These are phyloP conservation scores for Philonicus albiceps DNA, from an alignment of 2,888 invertebrate genomes.

Conservation along the genomic window DNA sequence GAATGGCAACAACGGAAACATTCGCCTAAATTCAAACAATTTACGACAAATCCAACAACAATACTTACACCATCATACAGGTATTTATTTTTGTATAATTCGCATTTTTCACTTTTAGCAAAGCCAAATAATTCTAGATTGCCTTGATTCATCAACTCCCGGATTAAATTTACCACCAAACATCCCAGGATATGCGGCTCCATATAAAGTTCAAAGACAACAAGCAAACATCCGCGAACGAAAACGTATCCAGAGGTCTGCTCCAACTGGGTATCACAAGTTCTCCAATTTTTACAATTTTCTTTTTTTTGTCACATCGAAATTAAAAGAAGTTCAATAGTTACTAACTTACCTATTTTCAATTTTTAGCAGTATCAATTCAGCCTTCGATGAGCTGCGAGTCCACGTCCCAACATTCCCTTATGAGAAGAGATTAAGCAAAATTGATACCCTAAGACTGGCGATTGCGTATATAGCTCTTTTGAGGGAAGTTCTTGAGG, in stretches of 20 bases:
- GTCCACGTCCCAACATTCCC: conserved; percentile 99
- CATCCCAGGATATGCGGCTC: conserved; percentile 51
- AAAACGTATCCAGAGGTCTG: conserved; percentile 98
- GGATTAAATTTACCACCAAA: conserved; percentile 52
- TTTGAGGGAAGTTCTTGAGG: conserved; percentile 85
- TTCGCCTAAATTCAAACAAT: conserved; percentile 58
- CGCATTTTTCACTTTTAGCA: not conserved
- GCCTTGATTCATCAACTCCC: conserved; percentile 53
- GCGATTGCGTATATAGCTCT: conserved; percentile 98
- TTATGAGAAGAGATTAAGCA: conserved; percentile 96
- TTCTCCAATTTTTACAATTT: not conserved
- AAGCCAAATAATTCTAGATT: conserved; percentile 43
- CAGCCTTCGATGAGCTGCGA: conserved; percentile 97
- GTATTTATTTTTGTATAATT: conserved; percentile 49
- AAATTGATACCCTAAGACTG: conserved; percentile 95
- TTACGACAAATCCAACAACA: conserved; percentile 63
- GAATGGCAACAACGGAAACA: conserved; percentile 54
- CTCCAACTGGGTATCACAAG: conserved; percentile 78
- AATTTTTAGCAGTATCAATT: conserved; percentile 94
- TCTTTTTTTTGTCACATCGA: not conserved
- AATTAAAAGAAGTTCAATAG: not conserved
- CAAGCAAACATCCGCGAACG: conserved; percentile 96
- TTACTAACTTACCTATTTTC: conserved; percentile 43
- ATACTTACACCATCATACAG: conserved; percentile 60
- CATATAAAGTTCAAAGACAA: conserved; percentile 86